Evolutionary conservation across 1,140 invertebrate genomes (phyloP).

Genomic region (Temnothorax curvispinosus): DNA sequence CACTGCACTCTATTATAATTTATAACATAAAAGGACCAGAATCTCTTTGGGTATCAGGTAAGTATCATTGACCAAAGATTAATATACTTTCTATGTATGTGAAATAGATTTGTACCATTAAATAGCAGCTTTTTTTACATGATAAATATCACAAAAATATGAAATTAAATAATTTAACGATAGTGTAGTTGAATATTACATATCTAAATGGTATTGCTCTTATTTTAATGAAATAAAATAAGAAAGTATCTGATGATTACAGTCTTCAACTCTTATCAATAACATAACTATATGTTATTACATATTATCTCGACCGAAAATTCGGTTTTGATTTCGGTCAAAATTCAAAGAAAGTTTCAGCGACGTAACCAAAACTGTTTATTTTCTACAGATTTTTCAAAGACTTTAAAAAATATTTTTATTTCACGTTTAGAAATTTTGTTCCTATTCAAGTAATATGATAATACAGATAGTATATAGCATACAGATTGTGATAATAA

Average conservation of each 20-base stretch:
- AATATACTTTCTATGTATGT: conserved; percentile 25
- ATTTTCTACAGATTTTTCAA: too few relatives aligned
- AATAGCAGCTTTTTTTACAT: conserved; percentile 21
- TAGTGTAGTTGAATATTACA: not conserved
- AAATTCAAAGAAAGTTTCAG: too few relatives aligned
- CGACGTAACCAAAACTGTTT: too few relatives aligned
- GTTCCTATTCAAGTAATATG: too few relatives aligned
- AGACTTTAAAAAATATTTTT: too few relatives aligned
- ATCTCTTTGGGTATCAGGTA: conserved; percentile 17
- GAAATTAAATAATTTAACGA: conserved; percentile 17
- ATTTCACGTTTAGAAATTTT: too few relatives aligned
- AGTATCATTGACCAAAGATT: conserved; percentile 7
- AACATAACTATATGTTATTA: conserved; percentile 12
- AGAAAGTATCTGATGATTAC: conserved; percentile 31
- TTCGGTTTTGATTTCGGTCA: too few relatives aligned
- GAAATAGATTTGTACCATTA: conserved; percentile 53
- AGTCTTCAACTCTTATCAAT: conserved; percentile 50
- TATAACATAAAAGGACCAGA: conserved; percentile 16
- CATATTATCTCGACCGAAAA: not conserved
- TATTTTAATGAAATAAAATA: not conserved
- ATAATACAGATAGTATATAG: too few relatives aligned
- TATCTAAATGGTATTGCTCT: not conserved
- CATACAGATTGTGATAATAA: too few relatives aligned
- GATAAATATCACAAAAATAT: conserved; percentile 29
- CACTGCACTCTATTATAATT: not conserved